Evolutionary conservation across 2,888 invertebrate genomes (phyloP).

Genomic region (Epirrhoe tristata): DNA sequence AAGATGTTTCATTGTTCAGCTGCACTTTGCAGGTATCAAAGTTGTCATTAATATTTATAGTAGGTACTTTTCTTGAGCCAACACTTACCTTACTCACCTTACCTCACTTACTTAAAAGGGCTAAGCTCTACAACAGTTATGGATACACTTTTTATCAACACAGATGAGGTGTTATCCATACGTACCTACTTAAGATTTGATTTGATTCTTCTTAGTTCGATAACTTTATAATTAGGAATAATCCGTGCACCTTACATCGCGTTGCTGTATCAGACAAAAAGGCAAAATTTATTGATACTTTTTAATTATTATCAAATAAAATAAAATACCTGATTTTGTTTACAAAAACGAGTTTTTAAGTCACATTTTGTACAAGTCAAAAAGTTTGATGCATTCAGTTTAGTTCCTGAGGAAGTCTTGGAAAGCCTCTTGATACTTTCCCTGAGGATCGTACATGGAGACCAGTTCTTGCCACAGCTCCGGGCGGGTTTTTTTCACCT

Average conservation of each 20-base stretch:
- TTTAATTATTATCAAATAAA: too few species aligned
- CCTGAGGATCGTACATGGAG: conserved; percentile 85
- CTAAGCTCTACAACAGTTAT: too few species aligned
- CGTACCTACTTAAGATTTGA: conserved; percentile 33
- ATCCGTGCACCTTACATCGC: too few species aligned
- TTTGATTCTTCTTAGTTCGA: conserved; percentile 42
- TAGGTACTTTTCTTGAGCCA: conserved; percentile 77
- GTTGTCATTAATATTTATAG: conserved; percentile 86
- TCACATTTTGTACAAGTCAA: too few species aligned
- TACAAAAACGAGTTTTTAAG: too few species aligned
- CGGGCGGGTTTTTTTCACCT: conserved; percentile 83
- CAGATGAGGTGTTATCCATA: conserved; percentile 31
- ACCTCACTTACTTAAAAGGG: too few species aligned
- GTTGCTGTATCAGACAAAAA: too few species aligned
- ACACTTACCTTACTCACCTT: too few species aligned
- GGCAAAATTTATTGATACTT: too few species aligned
- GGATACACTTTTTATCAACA: conserved; percentile 18
- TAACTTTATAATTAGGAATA: conserved; percentile 48
- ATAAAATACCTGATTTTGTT: too few species aligned
- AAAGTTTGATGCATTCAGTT: background rate
- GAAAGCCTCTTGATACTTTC: conserved; percentile 79
- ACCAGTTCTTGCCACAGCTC: conserved; percentile 83
- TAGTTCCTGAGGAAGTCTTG: conserved; percentile 61
- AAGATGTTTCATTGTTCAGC: conserved; percentile 87
- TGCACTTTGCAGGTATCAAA: conserved; percentile 88